Conservation (phyloP, 2,113 vertebrate genomes). For the Sterna hirundo region DNA sequence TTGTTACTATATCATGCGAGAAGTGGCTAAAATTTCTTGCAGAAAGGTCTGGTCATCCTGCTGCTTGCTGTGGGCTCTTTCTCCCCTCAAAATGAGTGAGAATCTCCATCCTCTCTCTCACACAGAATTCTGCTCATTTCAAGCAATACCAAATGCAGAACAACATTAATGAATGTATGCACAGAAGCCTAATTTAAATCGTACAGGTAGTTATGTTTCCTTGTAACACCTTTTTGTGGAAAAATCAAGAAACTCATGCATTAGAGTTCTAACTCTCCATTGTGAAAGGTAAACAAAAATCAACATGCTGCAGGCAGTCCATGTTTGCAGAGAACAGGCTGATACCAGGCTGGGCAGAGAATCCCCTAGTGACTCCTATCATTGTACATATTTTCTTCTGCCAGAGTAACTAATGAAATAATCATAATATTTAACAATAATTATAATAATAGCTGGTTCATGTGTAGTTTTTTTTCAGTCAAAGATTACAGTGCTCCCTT, state of each 20-base stretch:
- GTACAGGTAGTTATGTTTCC: background rate
- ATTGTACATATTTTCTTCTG: background rate
- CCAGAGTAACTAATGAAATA: slow-evolving; percentile 7
- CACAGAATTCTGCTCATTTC: background rate
- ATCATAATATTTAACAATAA: background rate
- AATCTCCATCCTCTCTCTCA: background rate
- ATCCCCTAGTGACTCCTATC: background rate
- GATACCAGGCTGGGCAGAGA: background rate
- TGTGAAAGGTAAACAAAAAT: slow-evolving; percentile 9
- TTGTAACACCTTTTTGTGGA: background rate
- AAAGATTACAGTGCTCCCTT: background rate
- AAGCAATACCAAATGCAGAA: background rate
- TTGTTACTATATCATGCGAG: background rate
- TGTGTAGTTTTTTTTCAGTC: background rate
- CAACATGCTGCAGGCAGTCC: background rate
- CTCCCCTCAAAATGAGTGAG: background rate
- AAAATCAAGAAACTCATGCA: background rate
- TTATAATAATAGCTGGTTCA: background rate
- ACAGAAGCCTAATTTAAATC: background rate
- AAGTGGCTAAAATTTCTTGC: background rate
- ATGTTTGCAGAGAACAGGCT: background rate
- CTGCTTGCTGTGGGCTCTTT: background rate
- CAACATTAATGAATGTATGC: background rate
- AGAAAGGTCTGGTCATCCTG: background rate
- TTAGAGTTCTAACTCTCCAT: background rate